Base-by-base conservation (phyloP, 2,797 vertebrate genomes). In the Tachyglossus aculeatus region DNA sequence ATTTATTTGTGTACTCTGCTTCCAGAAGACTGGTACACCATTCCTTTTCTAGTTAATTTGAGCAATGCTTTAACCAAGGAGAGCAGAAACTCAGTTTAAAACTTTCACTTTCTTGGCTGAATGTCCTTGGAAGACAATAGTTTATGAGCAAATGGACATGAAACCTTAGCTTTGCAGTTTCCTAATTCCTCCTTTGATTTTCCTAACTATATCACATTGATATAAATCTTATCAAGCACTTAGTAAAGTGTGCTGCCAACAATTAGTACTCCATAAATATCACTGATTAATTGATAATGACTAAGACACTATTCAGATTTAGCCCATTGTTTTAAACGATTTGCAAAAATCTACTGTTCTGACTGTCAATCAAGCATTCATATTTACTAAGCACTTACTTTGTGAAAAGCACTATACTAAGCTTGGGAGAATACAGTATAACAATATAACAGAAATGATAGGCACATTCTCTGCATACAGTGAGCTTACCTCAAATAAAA, bases 31-130 rank as follows among this genome's bases (percentile, higher is more conserved):
- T 37, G 14, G 12, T 18, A 5, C 11, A n/a, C n/a, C n/a, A n/a
- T 67, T 36, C 38, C 21, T 61, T 41, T 58, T n/a, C n/a, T n/a
- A 78, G 66, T 57, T 36, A 60, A 40, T 14, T 5, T 13, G 4
- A n/a, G n/a, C n/a, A 55, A 77, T 58, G 34, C 33, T 45, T 71
- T 41, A 51, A 19, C 29, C 57, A 43, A 7, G 6, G 34, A 19
- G 24, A 22, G 2, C 50, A 8, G 5, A 0, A 59, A 51, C 54
- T 24, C 18, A 39, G 63, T 50, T 70, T 51, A 43, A 59, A 53
- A 57, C 45, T 19, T 43, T 57, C 6, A 31, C 2, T 22, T 29
- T 50, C 32, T 64, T 57, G 47, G 39, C 32, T 36, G 22, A 2
- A 1, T 9, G 32, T n/a, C 21, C 24, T 55, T 31, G 54, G 16